Base-by-base conservation (phyloP, 1,140 invertebrate species). In the Sipha flava region DNA sequence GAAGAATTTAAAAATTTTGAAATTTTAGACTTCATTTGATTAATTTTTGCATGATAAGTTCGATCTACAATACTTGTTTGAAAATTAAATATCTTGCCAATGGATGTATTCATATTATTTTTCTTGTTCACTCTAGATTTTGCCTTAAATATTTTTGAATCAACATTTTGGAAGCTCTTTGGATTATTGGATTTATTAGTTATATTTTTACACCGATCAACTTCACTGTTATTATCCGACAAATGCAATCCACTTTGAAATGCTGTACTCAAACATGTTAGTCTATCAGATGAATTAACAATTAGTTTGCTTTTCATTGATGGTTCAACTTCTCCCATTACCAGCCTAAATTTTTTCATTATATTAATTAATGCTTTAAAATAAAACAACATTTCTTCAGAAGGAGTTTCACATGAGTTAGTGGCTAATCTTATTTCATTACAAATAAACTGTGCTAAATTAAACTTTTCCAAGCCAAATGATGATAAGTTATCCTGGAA, bases 381-480 rank as follows among this genome's bases (percentile, higher is more conserved):
- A 57, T 43, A 57, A n/a, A 31, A 77, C 12, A 77, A 40, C 34
- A 77, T 59, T 40, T 77, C 73, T 3, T 59, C 49, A 54, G 52
- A 40, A 57, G 49, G 1, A 54, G 21, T 57, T 3, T 14, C n/a
- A 43, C 18, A 43, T 37, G 29, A 23, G 37, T 59, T 77, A 18
- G 34, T 77, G 26, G 73, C 49, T 34, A 77, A 59, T 23, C 52
- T 77, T 0, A 77, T 77, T 43, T 77, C 73, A 43, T 77, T 77
- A 59, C 49, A 54, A 57, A 77, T 37, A n/a, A 77, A 34, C 34
- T 77, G 52, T 37, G 73, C 73, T 59, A 77, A 77, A 29, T 77
- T 57, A 40, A 77, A 57, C 12, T 57, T 77, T 12, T 59, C 59
- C 37, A 31, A 40, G 26, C 47, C 31, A 26, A 77, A 77, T 43